These are phyloP conservation scores for Campoplex capitator DNA, from an alignment of 2,888 invertebrate genomes.

Conservation along the genomic window DNA sequence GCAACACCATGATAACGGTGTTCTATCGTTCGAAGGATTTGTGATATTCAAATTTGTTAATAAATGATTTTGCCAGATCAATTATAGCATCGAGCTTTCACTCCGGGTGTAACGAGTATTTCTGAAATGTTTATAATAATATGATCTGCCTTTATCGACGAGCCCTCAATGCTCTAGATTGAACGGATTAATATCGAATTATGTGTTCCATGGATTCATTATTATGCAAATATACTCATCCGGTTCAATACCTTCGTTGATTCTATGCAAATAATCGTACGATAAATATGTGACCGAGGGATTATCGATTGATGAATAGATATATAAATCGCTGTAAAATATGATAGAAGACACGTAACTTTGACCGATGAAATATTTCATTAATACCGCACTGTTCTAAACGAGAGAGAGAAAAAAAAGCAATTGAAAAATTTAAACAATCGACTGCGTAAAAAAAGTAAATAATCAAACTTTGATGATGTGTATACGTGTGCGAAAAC, in stretches of 20 bases:
- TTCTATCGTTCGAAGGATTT: neutral
- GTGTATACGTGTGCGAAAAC: slow-evolving; percentile 7
- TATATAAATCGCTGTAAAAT: neutral
- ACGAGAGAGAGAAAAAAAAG: neutral
- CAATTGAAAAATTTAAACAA: neutral
- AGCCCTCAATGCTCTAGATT: neutral
- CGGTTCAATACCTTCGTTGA: neutral
- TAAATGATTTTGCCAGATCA: neutral
- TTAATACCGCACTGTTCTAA: neutral
- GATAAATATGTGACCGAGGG: neutral
- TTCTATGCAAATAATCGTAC: slow-evolving; percentile 1
- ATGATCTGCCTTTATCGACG: neutral
- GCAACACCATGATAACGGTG: neutral
- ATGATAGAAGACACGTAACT: neutral
- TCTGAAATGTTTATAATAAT: neutral
- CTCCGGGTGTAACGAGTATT: neutral
- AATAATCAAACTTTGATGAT: neutral
- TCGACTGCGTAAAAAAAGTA: neutral
- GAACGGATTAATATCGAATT: slow-evolving; percentile 39
- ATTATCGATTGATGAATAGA: neutral
- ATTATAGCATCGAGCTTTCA: neutral
- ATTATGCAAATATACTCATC: slow-evolving; percentile 21
- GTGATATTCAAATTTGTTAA: slow-evolving; percentile 5
- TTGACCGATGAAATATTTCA: neutral
- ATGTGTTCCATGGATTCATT: slow-evolving; percentile 4